Evolutionary conservation across 2,888 invertebrate genomes (phyloP).

Genomic region (Empis livida): DNA sequence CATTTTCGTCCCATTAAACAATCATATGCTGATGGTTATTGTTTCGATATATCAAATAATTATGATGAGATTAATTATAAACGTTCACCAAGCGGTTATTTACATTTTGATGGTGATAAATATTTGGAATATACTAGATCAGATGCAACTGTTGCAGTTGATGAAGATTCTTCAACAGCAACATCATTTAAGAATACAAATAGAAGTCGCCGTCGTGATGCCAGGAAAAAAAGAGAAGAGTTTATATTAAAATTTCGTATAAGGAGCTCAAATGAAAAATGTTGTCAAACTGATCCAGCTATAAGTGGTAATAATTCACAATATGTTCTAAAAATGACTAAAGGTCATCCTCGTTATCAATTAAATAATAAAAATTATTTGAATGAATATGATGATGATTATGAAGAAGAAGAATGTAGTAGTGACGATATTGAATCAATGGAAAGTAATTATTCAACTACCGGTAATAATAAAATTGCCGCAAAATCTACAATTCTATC

Average conservation of each 20-base stretch:
- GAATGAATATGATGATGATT: background rate
- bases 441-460: background rate
- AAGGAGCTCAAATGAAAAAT: slow-evolving; percentile 40
- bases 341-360: background rate
- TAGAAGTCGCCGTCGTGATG: background rate
- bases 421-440: background rate
- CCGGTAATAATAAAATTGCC: background rate
- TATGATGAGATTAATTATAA: slow-evolving; percentile 51
- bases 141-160: slow-evolving; percentile 19
- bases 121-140: slow-evolving; percentile 23
- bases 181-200: background rate
- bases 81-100: slow-evolving; percentile 51
- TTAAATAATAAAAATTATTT: background rate
- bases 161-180: slow-evolving; percentile 11
- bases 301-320: background rate
- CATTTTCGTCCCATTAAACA: slow-evolving; percentile 73
- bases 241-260: slow-evolving; percentile 58
- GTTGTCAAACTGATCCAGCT: slow-evolving; percentile 41
- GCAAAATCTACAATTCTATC: background rate
- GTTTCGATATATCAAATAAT: slow-evolving; percentile 51
- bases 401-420: background rate
- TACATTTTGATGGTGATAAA: slow-evolving; percentile 42
- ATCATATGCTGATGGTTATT: slow-evolving; percentile 53
- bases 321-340: background rate
- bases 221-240: slow-evolving; percentile 19